Evolutionary conservation across 2,888 invertebrate species (phyloP).

Genomic region (Hololepta plana): DNA sequence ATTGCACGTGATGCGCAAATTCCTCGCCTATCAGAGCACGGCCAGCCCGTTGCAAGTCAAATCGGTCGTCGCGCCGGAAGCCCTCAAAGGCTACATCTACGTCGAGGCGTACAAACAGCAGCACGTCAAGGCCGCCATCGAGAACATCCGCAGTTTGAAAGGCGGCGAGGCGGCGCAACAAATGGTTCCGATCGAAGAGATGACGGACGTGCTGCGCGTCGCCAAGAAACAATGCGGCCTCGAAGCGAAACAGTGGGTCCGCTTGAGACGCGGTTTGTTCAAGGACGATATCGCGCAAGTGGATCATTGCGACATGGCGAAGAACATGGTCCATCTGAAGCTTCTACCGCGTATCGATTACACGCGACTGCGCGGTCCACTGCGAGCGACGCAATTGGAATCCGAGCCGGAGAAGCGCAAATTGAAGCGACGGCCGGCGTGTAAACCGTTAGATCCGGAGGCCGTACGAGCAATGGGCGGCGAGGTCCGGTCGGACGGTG

Average conservation of each 20-base stretch:
- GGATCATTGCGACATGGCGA: conserved; percentile 94
- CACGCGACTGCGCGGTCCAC: conserved; percentile 75
- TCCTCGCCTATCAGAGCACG: conserved; percentile 71
- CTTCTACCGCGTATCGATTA: conserved; percentile 96
- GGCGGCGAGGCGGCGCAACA: conserved; percentile 88
- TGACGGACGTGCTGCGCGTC: conserved; percentile 95
- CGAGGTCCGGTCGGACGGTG: conserved; percentile 91
- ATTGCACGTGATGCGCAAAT: conserved; percentile 88
- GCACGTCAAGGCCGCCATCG: conserved; percentile 89
- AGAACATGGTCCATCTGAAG: conserved; percentile 91
- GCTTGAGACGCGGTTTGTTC: conserved; percentile 81
- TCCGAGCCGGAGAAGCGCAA: conserved; percentile 75
- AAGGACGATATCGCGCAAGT: conserved; percentile 94
- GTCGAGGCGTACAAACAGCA: conserved; percentile 97
- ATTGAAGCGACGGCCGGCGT: conserved; percentile 72
- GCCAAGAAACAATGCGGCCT: conserved; percentile 84
- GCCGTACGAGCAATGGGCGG: conserved; percentile 84
- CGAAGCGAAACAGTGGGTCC: conserved; percentile 92
- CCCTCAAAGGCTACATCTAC: conserved; percentile 94
- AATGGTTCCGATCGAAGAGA: conserved; percentile 99
- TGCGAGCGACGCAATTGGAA: conserved; percentile 66
- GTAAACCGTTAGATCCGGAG: conserved; percentile 92
- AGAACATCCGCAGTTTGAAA: conserved; percentile 79
- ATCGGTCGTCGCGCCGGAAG: conserved; percentile 92
- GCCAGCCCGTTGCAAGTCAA: conserved; percentile 85